Base-by-base conservation (phyloP, 1,140 invertebrate species). In the Drosophila burlai region DNA sequence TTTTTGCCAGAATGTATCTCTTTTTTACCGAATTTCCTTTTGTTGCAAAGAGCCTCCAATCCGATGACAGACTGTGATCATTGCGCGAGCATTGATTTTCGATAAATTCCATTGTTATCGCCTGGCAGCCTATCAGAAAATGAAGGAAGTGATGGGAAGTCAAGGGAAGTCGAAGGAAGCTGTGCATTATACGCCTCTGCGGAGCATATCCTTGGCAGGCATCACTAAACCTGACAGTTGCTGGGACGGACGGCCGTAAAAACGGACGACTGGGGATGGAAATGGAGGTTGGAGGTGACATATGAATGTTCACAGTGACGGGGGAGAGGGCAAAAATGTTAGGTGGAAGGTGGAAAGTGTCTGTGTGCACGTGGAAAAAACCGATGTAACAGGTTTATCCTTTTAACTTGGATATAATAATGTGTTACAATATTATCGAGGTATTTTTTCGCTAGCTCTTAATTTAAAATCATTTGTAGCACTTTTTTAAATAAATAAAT, bases 201-300 rank as follows among this genome's bases (percentile, higher is more conserved):
- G 83, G 83, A 86, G 72, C 89, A 89, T 90, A 90, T 92, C 76
- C 76, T 85, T 83, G 79, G 84, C 43, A 60, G 77, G 90, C 87
- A 87, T 87, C 83, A 80, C 79, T 87, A 91, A 91, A 76, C 82
- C 82, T 91, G 82, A 91, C 89, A 86, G 82, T 71, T 85, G 74
- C 67, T 16, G 21, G 21, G 52, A 40, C 52, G 40, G 42, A 40
- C 45, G 54, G 16, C 64, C 75, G 65, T 63, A 40, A 57, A 34
- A 68, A 62, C 65, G 69, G 71, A 74, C 64, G 63, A 65, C 43
- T 55, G 54, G 54, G 52, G 54, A 40, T 55, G 46, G 62, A 42
- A n/a, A 43, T 43, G 57, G 62, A 46, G 71, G 45, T 31, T 16
- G 46, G 46, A 72, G 69, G 69, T 73, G 69, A 60, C 69, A 73